These are phyloP conservation scores for Capitella teleta DNA, from an alignment of 1,140 invertebrate genomes.

Conservation along the genomic window DNA sequence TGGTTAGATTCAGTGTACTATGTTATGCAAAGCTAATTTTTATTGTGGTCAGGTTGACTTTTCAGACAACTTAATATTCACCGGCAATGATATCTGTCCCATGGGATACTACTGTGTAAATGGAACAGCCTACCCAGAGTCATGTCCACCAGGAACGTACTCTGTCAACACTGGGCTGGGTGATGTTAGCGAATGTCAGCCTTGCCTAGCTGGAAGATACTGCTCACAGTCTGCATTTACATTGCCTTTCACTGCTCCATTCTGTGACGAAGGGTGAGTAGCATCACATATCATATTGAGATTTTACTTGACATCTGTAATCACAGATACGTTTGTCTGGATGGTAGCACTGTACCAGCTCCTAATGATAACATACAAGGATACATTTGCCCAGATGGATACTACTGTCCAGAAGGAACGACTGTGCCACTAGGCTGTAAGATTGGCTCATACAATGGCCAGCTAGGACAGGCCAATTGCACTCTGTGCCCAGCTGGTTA, in stretches of 20 bases:
- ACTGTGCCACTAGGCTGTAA: slow-evolving; percentile 25
- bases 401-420: slow-evolving; percentile 29
- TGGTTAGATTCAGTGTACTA: background rate
- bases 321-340: slow-evolving; percentile 30
- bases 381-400: slow-evolving; percentile 26
- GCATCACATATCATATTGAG: background rate
- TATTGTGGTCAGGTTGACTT: background rate
- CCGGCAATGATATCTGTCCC: slow-evolving; percentile 33
- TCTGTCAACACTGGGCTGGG: slow-evolving; percentile 9
- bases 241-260: slow-evolving; percentile 20
- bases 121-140: slow-evolving; percentile 25
- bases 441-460: slow-evolving; percentile 28
- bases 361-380: slow-evolving; percentile 21
- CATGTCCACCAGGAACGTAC: slow-evolving; percentile 33
- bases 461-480: slow-evolving; percentile 24
- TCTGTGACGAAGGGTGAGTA: slow-evolving; percentile 29
- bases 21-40: background rate
- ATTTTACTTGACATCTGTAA: too few relatives aligned
- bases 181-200: background rate
- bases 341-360: slow-evolving; percentile 25
- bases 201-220: slow-evolving; percentile 45
- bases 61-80: slow-evolving; percentile 20
- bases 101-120: slow-evolving; percentile 34
- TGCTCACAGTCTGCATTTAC: slow-evolving; percentile 39
- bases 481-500: slow-evolving; percentile 27